Evolutionary conservation across 2,113 vertebrate species (phyloP).

Genomic region (Antechinus stuartii): DNA sequence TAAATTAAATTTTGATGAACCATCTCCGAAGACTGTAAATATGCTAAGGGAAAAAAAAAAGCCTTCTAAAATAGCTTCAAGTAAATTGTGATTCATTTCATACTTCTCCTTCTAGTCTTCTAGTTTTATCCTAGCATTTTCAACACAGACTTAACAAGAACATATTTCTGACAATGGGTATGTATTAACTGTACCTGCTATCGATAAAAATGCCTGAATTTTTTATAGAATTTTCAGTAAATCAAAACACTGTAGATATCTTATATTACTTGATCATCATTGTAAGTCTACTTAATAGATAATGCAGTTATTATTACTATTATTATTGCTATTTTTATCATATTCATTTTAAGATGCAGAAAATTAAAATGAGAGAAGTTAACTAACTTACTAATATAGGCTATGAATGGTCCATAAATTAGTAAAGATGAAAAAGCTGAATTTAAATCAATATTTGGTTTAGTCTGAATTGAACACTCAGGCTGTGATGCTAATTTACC

Average conservation of each 20-base stretch:
- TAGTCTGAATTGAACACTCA: not conserved
- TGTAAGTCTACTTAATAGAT: not conserved
- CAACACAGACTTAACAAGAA: not conserved
- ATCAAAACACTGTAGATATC: not conserved
- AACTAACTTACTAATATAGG: not conserved
- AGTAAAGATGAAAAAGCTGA: not conserved
- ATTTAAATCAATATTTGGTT: not conserved
- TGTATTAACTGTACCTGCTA: not conserved
- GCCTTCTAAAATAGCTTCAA: not conserved
- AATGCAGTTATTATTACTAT: not conserved
- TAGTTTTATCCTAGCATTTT: not conserved
- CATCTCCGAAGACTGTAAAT: not conserved
- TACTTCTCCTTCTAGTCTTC: not conserved
- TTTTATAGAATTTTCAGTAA: not conserved
- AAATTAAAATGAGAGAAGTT: not conserved
- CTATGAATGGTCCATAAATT: not conserved
- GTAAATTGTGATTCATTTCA: not conserved
- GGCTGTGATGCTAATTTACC: fast-evolving
- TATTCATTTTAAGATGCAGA: not conserved
- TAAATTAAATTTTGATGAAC: not conserved
- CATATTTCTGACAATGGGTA: too few relatives aligned
- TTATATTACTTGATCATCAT: not conserved
- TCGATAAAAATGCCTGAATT: not conserved
- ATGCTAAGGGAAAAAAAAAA: not conserved
- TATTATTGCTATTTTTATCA: too few relatives aligned